These are phyloP conservation scores for Gallirallus australis DNA, from an alignment of 2,797 vertebrate genomes.

Conservation along the genomic window DNA sequence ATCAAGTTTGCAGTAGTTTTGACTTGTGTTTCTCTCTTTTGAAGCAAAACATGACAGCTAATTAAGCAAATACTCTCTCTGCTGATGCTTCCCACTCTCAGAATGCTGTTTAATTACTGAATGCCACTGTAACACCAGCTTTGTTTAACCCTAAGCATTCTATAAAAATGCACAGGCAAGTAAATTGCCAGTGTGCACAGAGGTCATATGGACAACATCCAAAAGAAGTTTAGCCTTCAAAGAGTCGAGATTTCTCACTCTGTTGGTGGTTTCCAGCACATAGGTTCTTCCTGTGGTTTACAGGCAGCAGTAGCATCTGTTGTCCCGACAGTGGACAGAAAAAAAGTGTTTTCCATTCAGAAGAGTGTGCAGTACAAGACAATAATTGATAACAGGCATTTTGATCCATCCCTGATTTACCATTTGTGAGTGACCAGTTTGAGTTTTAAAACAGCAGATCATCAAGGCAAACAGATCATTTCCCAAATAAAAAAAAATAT, in stretches of 20 bases:
- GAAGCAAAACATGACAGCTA: background rate
- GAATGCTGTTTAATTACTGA: constrained; percentile 4
- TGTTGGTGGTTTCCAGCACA: background rate
- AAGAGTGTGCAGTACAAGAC: background rate
- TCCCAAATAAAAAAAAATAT: background rate
- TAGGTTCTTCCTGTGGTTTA: background rate
- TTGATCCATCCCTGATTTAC: background rate
- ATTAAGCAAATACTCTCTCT: constrained; percentile 13
- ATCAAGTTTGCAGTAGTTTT: background rate
- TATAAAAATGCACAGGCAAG: background rate
- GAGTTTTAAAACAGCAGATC: background rate
- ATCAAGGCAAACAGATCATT: background rate
- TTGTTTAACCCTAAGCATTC: background rate
- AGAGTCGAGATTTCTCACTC: background rate
- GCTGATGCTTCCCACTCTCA: background rate
- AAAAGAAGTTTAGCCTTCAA: background rate
- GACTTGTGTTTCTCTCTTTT: background rate
- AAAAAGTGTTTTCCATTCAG: background rate
- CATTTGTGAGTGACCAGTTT: background rate
- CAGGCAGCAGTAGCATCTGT: background rate
- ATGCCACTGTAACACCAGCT: background rate
- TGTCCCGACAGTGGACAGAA: background rate
- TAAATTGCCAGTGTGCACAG: background rate
- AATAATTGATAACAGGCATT: background rate
- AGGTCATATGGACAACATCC: background rate